Evolutionary conservation across 2,797 vertebrate species (phyloP).

Genomic region (Acipenser ruthenus): DNA sequence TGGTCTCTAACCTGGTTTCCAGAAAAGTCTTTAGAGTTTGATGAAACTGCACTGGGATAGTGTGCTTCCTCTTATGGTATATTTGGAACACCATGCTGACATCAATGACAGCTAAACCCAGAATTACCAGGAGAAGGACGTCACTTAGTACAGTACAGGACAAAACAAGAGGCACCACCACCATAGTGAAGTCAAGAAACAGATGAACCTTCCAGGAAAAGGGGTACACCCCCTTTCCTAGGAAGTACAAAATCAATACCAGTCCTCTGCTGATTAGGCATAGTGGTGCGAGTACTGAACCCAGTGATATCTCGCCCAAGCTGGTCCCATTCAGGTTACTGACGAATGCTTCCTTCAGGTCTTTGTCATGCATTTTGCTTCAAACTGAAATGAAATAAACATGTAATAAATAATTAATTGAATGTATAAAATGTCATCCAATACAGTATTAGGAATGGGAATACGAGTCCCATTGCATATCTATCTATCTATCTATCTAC

Average conservation of each 20-base stretch:
- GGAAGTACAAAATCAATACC: constrained; percentile 57
- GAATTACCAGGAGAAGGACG: constrained; percentile 47
- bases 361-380: constrained; percentile 65
- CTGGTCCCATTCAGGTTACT: constrained; percentile 87
- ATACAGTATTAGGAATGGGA: no score
- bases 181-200: constrained; percentile 67
- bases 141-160: constrained; percentile 73
- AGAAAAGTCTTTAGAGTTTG: constrained; percentile 54
- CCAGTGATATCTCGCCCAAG: constrained; percentile 69
- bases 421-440: no score
- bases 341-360: constrained; percentile 81
- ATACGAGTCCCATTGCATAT: no score
- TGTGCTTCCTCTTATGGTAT: constrained; percentile 36
- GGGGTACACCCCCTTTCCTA: constrained; percentile 37
- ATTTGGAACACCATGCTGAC: constrained; percentile 49
- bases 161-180: constrained; percentile 70
- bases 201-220: constrained; percentile 51
- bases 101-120: constrained; percentile 39
- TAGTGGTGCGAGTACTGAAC: constrained; percentile 65
- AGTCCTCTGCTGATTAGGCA: constrained; percentile 77
- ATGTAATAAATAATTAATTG: no score
- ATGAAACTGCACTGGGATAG: constrained; percentile 22
- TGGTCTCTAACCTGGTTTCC: constrained; percentile 48
- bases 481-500: no score
- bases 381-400: constrained; percentile 36